Evolutionary conservation across 30 jellyfish, hydroid and myxozoan species (phyloP), one percentile per base, ranked within the genome.

Genomic region (Morbakka virulenta): DNA sequence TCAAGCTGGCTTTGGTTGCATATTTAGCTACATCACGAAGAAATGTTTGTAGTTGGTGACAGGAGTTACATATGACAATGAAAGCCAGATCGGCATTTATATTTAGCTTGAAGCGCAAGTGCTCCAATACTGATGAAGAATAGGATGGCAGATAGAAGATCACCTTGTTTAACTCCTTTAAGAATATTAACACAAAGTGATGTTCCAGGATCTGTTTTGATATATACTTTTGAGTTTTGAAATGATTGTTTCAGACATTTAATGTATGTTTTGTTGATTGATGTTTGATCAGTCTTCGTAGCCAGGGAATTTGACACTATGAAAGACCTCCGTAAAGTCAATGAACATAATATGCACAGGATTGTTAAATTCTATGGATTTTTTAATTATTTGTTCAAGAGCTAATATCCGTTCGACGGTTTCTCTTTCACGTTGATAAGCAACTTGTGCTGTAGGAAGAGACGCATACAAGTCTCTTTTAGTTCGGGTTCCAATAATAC

Each of bases 71-170:
- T n/a, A n/a, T n/a, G n/a, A n/a, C n/a, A n/a, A n/a, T n/a, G n/a
- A n/a, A 57, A 64, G 22, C 76, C 76, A 64, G 76, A 64, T 64
- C 52, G 57, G 76, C 76, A 64, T 64, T 64, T 52, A 64, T n/a
- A 12, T 64, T 64, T 52, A 64, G 32, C 76, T 64, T 64, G 76
- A 64, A 64, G 76, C 76, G 32, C 76, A 64, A 64, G 76, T 64
- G 76, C 76, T 64, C 52, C 76, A 23, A 64, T 64, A 52, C 28
- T 52, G 69, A 27, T 64, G 76, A n/a, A 64, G 76, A 64, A 64
- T 64, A 4, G 4, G 25, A 57, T 57, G 24, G 70, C 70, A 57
- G n/a, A n/a, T n/a, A 57, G 25, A 57, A 57, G 31, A 57, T 57
- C 70, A 57, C 70, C 70, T 57, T 57, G 70, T 57, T 57, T 57